These are phyloP conservation scores for Melanargia galathea DNA, from an alignment of 2,888 invertebrate species.

Conservation along the genomic window DNA sequence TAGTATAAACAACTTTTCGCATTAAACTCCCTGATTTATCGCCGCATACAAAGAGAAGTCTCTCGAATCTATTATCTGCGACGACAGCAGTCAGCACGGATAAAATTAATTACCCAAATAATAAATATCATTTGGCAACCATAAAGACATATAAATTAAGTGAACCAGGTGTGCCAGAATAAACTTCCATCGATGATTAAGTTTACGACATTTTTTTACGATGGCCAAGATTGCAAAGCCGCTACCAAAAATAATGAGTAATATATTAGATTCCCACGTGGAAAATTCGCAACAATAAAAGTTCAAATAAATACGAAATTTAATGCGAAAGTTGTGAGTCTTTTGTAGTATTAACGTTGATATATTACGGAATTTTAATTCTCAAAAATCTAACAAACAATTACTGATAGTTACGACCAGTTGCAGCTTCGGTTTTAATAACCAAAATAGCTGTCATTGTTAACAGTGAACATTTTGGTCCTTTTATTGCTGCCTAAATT, in stretches of 20 bases:
- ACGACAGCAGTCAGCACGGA: constrained; percentile 43
- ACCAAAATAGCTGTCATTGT: too few relatives aligned
- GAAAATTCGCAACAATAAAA: constrained; percentile 13
- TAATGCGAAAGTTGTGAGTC: not conserved
- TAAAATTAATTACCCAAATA: constrained; percentile 37
- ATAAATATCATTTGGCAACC: constrained; percentile 36
- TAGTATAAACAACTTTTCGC: not conserved
- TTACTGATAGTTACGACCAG: too few relatives aligned
- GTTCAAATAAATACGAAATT: not conserved
- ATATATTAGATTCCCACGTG: constrained; percentile 13
- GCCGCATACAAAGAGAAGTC: constrained; percentile 39
- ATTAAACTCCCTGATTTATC: constrained; percentile 29
- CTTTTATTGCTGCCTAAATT: too few relatives aligned
- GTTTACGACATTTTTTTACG: constrained; percentile 42
- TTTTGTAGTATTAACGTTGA: not conserved
- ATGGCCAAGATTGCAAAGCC: constrained; percentile 19
- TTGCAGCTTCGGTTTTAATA: too few relatives aligned
- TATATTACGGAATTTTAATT: not conserved
- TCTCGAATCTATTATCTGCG: constrained; percentile 46
- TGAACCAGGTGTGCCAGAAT: constrained; percentile 55
- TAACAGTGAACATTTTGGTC: too few relatives aligned
- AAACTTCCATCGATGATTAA: constrained; percentile 50
- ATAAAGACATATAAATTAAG: constrained; percentile 49
- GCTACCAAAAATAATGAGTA: constrained; percentile 34
- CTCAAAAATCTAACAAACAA: not conserved